Conservation (phyloP, 2,113 vertebrate species). For the Barnardius zonarius region DNA sequence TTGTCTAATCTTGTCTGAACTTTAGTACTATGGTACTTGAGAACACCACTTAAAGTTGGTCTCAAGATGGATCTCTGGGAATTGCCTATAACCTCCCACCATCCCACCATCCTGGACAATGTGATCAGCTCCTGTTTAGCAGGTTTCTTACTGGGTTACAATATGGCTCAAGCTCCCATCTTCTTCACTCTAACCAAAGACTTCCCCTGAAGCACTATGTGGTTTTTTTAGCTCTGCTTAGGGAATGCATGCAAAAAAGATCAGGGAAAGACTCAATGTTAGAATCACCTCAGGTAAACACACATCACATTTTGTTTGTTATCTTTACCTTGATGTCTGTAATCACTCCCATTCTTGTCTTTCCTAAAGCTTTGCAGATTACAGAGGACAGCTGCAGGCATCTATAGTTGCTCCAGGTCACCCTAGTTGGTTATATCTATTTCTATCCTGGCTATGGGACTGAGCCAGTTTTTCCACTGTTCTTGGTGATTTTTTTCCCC, state of each 20-base stretch:
- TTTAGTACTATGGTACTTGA: background rate
- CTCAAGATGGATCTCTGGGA: background rate
- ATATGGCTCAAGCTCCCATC: background rate
- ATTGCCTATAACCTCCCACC: background rate
- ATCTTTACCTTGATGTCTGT: background rate
- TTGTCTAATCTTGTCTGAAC: background rate
- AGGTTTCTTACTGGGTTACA: background rate
- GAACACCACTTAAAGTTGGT: background rate
- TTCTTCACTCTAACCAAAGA: background rate
- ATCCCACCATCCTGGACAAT: background rate
- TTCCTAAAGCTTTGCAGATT: background rate
- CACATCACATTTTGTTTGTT: background rate
- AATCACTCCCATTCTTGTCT: background rate
- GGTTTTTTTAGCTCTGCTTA: background rate
- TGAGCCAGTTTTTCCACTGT: background rate
- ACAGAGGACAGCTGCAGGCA: background rate
- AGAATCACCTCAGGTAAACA: background rate
- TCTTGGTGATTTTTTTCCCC: background rate
- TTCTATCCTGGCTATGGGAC: background rate
- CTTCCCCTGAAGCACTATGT: background rate
- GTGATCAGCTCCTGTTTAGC: accelerated
- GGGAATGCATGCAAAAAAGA: background rate
- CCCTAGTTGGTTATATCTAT: background rate
- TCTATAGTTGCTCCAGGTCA: background rate
- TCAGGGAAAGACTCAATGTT: background rate